Conservation (phyloP, 2,888 invertebrate species). For the Trachelus tabidus region DNA sequence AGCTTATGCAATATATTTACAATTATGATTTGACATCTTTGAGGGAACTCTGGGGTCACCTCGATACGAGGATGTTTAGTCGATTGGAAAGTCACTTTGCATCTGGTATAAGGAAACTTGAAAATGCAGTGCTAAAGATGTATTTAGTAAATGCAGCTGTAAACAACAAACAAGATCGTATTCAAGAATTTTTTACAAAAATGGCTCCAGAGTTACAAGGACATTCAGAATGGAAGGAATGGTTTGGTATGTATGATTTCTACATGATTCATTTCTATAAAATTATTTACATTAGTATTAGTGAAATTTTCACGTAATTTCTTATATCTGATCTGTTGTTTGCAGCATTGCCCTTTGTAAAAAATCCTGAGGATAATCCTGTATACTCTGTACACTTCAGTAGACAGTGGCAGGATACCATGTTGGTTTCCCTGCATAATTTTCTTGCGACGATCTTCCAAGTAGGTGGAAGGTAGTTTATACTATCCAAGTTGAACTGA, state of each 20-base stretch:
- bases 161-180: conserved; percentile 85
- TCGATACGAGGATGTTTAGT: conserved; percentile 88
- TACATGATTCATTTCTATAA: neutral
- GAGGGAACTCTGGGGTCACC: conserved; percentile 89
- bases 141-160: conserved; percentile 89
- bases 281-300: neutral
- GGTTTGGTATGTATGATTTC: conserved; percentile 85
- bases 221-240: conserved; percentile 95
- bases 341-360: conserved; percentile 89
- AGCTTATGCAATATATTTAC: conserved; percentile 80
- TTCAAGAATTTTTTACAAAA: conserved; percentile 89
- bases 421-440: conserved; percentile 90
- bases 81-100: conserved; percentile 88
- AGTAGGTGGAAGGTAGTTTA: conserved; percentile 61
- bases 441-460: conserved; percentile 90
- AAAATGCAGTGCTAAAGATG: conserved; percentile 86
- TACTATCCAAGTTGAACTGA: too few relatives aligned
- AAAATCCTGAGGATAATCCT: conserved; percentile 91
- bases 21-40: conserved; percentile 83
- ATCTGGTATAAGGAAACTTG: conserved; percentile 84
- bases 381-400: conserved; percentile 90
- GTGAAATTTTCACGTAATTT: conserved; percentile 7
- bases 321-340: conserved; percentile 16
- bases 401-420: conserved; percentile 95
- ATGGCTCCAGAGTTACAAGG: conserved; percentile 88